phyloP scores from a whole-genome alignment of 2,888 invertebrate species.

The Noctua comes region DNA sequence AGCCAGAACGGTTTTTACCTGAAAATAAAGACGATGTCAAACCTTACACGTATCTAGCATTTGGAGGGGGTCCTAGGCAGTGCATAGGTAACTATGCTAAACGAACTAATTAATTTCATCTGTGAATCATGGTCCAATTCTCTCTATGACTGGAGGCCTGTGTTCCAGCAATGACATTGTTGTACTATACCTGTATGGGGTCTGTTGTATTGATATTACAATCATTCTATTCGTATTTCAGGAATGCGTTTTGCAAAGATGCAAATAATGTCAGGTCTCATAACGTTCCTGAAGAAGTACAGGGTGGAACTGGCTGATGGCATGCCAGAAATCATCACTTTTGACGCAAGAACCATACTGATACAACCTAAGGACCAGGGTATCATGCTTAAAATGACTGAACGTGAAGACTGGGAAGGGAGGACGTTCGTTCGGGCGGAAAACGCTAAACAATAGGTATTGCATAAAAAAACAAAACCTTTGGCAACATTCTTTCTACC shows the following conservation, averaged over 20 bases:
- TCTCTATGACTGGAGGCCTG: too few species aligned
- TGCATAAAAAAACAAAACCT: too few species aligned
- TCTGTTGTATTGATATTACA: too few species aligned
- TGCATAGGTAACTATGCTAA: slow-evolving; percentile 8
- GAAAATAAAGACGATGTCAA: background rate
- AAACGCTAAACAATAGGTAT: too few species aligned
- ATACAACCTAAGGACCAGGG: background rate
- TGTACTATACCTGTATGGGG: too few species aligned
- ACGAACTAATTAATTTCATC: too few species aligned
- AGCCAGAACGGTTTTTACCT: slow-evolving; percentile 2
- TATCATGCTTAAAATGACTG: background rate
- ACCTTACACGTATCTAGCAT: background rate
- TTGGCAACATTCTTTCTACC: too few species aligned
- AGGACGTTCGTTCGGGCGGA: background rate
- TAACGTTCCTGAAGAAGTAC: slow-evolving; percentile 68
- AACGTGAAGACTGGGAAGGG: background rate
- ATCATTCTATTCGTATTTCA: background rate
- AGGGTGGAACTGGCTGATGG: background rate
- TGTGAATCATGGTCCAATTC: too few species aligned
- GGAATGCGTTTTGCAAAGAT: slow-evolving; percentile 10
- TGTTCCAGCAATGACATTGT: too few species aligned
- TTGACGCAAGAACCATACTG: background rate
- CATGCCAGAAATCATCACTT: background rate
- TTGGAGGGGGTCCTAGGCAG: background rate
- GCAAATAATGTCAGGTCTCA: slow-evolving; percentile 60